phyloP scores from a whole-genome alignment of 1,140 invertebrate genomes.

The Drosophila pallidifrons region DNA sequence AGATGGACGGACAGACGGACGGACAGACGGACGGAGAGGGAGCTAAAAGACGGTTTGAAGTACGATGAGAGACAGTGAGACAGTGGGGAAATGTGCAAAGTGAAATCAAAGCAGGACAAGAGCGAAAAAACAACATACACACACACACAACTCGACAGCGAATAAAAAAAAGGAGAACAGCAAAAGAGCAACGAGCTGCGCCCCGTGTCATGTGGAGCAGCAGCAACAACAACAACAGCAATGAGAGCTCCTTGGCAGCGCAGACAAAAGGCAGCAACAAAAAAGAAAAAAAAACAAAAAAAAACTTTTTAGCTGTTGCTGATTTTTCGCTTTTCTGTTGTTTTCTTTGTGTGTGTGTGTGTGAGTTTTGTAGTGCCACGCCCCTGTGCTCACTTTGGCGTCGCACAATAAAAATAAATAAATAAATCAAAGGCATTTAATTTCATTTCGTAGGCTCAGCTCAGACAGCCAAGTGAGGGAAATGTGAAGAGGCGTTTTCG shows the following conservation, averaged over 20 bases:
- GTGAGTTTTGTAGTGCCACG: constrained; percentile 23
- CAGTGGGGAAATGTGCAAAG: constrained; percentile 35
- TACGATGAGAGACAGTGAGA: background rate
- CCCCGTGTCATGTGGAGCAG: constrained; percentile 30
- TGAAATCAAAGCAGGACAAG: constrained; percentile 37
- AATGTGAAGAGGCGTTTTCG: background rate
- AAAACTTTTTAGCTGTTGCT: constrained; percentile 35
- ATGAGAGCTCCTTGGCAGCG: constrained; percentile 34
- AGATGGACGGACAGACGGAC: background rate
- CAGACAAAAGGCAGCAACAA: constrained; percentile 23
- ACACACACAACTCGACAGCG: background rate
- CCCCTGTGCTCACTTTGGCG: constrained; percentile 21
- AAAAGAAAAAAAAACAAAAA: constrained; percentile 18
- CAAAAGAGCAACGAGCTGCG: constrained; percentile 38
- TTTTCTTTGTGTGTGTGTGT: background rate
- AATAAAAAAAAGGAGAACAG: constrained; percentile 3
- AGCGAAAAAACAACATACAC: background rate
- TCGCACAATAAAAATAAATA: constrained; percentile 64
- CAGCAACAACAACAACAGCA: constrained; percentile 34
- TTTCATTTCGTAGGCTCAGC: constrained; percentile 62
- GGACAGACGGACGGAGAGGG: background rate
- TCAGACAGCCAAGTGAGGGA: background rate
- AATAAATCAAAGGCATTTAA: constrained; percentile 79
- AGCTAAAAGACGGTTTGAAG: background rate
- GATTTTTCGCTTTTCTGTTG: constrained; percentile 20